These are phyloP conservation scores for Dicycla oo DNA, from an alignment of 2,888 invertebrate genomes.

Conservation along the genomic window DNA sequence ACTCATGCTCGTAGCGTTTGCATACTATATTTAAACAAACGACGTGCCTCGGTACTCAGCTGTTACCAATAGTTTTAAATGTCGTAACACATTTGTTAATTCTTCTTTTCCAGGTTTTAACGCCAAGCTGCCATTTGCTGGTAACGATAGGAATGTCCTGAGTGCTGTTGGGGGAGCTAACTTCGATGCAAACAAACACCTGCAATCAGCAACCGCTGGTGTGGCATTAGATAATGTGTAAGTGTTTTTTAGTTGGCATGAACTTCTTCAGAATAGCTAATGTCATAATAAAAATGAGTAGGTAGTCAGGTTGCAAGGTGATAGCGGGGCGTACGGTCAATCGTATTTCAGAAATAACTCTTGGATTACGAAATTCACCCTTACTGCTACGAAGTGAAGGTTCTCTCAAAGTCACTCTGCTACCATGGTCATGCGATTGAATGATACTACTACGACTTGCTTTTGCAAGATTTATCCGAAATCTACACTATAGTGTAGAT, in stretches of 20 bases:
- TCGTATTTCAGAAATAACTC: background rate
- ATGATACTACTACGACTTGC: background rate
- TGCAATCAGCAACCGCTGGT: conserved; percentile 70
- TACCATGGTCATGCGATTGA: background rate
- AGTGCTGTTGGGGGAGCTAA: conserved; percentile 70
- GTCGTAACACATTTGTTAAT: background rate
- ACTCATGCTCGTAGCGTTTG: background rate
- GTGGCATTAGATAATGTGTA: conserved; percentile 75
- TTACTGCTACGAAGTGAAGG: background rate
- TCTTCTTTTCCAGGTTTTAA: conserved; percentile 30
- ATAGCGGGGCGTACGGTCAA: too few species aligned
- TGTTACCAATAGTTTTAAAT: background rate
- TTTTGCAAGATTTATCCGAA: background rate
- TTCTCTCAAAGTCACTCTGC: background rate
- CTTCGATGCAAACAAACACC: conserved; percentile 54
- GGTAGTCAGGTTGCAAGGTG: too few species aligned
- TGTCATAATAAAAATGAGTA: too few species aligned
- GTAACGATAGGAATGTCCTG: conserved; percentile 67
- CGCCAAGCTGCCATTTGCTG: conserved; percentile 68
- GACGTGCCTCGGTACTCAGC: background rate
- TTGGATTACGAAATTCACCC: background rate
- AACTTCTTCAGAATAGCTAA: too few species aligned
- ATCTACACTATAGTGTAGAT: too few species aligned
- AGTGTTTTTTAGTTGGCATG: conserved; percentile 61
- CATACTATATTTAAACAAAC: background rate